Conservation (phyloP, 2,888 invertebrate species). For the Rhagophthalmus giganteus region DNA sequence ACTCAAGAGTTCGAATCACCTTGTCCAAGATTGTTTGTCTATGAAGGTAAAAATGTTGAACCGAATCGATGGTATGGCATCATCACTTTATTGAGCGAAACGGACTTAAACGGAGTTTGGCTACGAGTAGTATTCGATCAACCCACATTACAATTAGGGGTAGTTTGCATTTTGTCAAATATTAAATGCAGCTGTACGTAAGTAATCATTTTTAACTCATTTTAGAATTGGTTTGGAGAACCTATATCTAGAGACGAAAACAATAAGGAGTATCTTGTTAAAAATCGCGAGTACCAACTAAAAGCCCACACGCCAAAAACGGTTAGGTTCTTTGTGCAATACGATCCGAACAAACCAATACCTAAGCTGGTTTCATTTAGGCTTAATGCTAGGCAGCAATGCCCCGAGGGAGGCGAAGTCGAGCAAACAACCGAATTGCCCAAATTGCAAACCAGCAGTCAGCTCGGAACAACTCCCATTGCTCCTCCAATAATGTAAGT, state of each 20-base stretch:
- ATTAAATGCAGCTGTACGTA: neutral
- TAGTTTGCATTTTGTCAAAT: slow-evolving; percentile 3
- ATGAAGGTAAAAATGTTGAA: slow-evolving; percentile 53
- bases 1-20: too few species aligned
- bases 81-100: slow-evolving; percentile 60
- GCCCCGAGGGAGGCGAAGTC: slow-evolving; percentile 50
- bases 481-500: neutral
- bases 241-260: slow-evolving; percentile 59
- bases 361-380: slow-evolving; percentile 59
- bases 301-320: slow-evolving; percentile 61
- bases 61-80: slow-evolving; percentile 65
- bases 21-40: slow-evolving; percentile 1
- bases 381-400: slow-evolving; percentile 64
- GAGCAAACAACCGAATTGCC: neutral
- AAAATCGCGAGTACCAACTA: slow-evolving; percentile 60
- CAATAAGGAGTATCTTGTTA: slow-evolving; percentile 57
- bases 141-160: slow-evolving; percentile 29
- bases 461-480: neutral
- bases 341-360: slow-evolving; percentile 55
- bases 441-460: slow-evolving; percentile 28
- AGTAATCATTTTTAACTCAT: too few species aligned
- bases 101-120: slow-evolving; percentile 57
- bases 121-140: slow-evolving; percentile 56
- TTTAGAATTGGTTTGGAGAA: slow-evolving; percentile 63
- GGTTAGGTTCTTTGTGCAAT: slow-evolving; percentile 65